Conservation (phyloP, 2,113 vertebrate species). For the Eptesicus fuscus region DNA sequence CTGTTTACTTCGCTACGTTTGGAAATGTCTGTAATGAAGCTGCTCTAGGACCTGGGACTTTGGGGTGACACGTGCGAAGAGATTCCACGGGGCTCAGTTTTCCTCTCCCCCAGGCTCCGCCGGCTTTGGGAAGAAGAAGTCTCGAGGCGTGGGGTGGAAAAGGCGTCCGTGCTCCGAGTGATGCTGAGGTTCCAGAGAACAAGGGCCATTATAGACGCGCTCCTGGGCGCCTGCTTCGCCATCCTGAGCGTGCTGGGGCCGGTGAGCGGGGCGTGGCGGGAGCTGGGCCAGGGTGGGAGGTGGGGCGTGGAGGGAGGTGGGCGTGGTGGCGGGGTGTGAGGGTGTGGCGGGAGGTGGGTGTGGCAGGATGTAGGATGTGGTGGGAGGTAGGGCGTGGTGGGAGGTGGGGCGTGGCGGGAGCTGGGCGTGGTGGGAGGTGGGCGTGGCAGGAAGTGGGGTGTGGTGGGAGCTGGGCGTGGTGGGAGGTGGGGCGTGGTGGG, state of each 20-base stretch:
- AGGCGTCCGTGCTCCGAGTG: not conserved
- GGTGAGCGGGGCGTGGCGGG: not conserved
- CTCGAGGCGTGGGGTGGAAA: not conserved
- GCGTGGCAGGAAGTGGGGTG: no score
- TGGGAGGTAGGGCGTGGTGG: no score
- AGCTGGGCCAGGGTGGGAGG: no score
- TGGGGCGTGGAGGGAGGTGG: no score
- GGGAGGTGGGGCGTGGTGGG: no score
- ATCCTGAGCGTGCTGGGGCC: not conserved
- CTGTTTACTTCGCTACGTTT: not conserved
- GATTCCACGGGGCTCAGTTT: not conserved
- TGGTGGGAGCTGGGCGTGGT: no score
- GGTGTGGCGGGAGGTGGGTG: no score
- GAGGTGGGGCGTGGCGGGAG: no score
- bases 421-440: no score
- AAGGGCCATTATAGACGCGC: accelerated
- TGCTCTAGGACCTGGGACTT: not conserved
- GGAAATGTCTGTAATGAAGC: not conserved
- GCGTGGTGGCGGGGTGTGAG: no score
- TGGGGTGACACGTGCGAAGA: not conserved
- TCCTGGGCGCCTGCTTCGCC: not conserved
- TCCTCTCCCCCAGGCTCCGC: conserved; percentile 5
- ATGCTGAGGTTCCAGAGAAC: conserved; percentile 53
- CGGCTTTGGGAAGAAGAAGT: conserved; percentile 61
- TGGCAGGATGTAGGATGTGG: no score